Conservation (phyloP, 1,140 invertebrate genomes). For the Mesaphorura yosii region DNA sequence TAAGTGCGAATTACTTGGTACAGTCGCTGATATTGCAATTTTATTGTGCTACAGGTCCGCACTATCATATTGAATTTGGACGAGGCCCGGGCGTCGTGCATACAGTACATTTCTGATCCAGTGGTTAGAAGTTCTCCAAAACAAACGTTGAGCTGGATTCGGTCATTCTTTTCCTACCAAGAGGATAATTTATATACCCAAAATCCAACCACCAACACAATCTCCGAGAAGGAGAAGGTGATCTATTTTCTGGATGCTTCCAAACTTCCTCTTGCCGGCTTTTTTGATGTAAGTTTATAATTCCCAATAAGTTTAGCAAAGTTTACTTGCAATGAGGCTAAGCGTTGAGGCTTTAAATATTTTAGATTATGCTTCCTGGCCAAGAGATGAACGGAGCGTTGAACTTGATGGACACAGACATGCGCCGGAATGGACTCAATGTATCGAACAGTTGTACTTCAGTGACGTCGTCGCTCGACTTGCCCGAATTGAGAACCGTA, state of each 20-base stretch:
- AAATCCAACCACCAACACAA: neutral
- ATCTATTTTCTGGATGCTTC: slow-evolving; percentile 11
- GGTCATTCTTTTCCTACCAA: neutral
- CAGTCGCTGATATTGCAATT: neutral
- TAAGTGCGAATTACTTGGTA: neutral
- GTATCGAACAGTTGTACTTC: neutral
- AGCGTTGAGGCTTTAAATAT: too few species aligned
- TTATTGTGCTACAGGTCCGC: neutral
- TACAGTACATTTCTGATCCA: too few species aligned
- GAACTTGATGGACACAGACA: neutral
- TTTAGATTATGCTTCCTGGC: neutral
- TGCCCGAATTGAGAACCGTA: neutral
- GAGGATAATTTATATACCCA: neutral
- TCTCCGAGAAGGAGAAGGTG: slow-evolving; percentile 13
- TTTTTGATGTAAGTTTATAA: slow-evolving; percentile 21
- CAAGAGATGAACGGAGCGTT: neutral
- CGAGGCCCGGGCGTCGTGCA: neutral
- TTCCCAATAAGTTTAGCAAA: neutral
- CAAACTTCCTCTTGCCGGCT: slow-evolving; percentile 5
- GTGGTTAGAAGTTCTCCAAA: too few species aligned
- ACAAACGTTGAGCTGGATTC: too few species aligned
- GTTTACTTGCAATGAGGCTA: neutral
- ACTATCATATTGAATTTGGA: neutral
- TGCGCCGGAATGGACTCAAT: neutral
- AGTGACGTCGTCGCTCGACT: neutral